Base-by-base conservation (phyloP, 1,140 invertebrate genomes). In the Drosophila pandora region DNA sequence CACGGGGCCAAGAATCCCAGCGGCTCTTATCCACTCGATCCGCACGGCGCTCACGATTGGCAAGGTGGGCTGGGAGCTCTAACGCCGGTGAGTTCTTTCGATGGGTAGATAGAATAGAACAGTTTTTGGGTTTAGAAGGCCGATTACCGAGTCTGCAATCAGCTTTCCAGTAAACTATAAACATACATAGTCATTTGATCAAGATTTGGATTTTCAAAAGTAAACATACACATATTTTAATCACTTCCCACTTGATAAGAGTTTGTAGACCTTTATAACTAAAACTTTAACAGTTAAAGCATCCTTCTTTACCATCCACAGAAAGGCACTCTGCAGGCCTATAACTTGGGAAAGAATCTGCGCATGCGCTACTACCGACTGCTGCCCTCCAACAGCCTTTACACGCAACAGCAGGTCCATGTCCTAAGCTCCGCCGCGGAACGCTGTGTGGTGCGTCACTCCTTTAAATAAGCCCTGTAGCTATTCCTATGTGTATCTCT, bases 381-480 rank as follows among this genome's bases (percentile, higher is more conserved):
- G 62, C 88, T 95, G 43, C 94, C 96, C 2, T 93, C 94, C 17
- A 92, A 94, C 55, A 92, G 92, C 58, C 92, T 93, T 22, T 95
- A 95, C 68, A 93, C 92, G 41, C 92, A 94, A 12, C 92, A 94
- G 53, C 94, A 96, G 91, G 93, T 97, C 23, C 93, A 92, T 64
- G 93, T 97, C 0, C 91, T 94, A n/a, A 97, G 96, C 87, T 97
- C 97, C 79, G 95, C 96, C 80, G 93, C 94, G 6, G 95, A 97
- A 65, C 93, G 97, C 39, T 97, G 97, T 82, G 92, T 97, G 68
- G 83, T 88, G 71, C 79, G 84, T 88, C 56, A 73, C 55, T 67
- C 34, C 32, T 64, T 50, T 10, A 25, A 32, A 67, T 67, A 64
- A 67, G 55, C 28, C 13, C 39, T 21, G 30, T 65, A 49, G 25